phyloP scores from a whole-genome alignment of 2,113 vertebrate genomes.

The Trogon surrucura region DNA sequence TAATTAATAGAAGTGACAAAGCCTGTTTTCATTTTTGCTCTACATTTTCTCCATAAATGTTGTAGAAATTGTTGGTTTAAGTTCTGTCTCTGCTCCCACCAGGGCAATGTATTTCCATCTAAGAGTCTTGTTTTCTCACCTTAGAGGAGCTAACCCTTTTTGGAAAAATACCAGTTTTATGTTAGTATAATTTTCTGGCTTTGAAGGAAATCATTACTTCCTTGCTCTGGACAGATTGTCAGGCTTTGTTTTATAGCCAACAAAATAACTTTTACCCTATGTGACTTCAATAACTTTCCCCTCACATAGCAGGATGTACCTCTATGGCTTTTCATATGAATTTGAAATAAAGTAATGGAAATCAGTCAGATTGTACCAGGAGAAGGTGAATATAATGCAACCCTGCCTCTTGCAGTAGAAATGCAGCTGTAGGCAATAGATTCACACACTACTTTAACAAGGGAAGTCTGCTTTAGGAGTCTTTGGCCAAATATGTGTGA shows the following conservation, averaged over 20 bases:
- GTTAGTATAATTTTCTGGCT: background rate
- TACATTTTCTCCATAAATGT: background rate
- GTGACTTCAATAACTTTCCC: background rate
- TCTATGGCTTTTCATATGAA: background rate
- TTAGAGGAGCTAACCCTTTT: background rate
- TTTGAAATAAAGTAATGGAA: background rate
- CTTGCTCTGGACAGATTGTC: background rate
- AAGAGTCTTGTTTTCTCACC: background rate
- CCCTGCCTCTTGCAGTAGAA: background rate
- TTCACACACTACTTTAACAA: background rate
- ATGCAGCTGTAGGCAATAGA: background rate
- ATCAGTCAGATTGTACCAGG: background rate
- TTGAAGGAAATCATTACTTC: background rate
- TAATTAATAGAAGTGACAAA: background rate
- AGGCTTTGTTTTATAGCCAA: background rate
- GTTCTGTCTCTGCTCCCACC: background rate
- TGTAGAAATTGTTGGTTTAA: background rate
- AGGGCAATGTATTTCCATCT: background rate
- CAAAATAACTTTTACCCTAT: background rate
- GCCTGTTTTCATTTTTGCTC: background rate
- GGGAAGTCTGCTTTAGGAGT: background rate
- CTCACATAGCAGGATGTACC: background rate
- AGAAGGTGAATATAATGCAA: background rate
- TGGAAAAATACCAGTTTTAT: background rate
- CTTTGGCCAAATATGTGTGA: background rate